Evolutionary conservation across 2,888 invertebrate genomes (phyloP), one percentile per base, ranked within the genome.

Genomic region (Patella caerulea): DNA sequence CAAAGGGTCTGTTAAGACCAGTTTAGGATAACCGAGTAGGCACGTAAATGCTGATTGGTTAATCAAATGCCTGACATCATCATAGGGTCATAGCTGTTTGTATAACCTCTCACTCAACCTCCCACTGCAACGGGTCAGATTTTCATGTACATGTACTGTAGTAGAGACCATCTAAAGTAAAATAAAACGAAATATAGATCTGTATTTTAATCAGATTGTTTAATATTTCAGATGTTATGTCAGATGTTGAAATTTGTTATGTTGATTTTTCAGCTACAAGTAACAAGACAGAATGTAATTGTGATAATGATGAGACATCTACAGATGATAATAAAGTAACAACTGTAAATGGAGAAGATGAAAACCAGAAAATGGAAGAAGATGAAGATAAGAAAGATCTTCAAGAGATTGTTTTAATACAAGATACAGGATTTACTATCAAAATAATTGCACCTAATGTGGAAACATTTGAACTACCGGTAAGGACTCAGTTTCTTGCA

Each of bases 401-500:
- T 52, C 87, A 88, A 78, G 90, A 90, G 78, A 85, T 89, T 53
- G 87, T 91, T 0, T 83, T 91, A 54, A 90, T 91, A 55, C 90
- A 91, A 82, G 91, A 91, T 75, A 90, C 90, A 15, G 90, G 90
- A 7, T 91, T 91, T 90, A 96, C 96, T 76, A 96, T 98, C n/a
- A 96, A 97, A 92, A 97, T 98, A 87, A 94, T 96, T 78, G 96
- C 97, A 87, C 98, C 98, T 14, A 97, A 97, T 2, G 94, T 96
- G 14, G 98, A 98, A 87, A 94, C 97, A 0, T 95, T 98, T 90
- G 97, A 98, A 88, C 96, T 98, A 88, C 98, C 98, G 93, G 96
- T 95, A 92, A 89, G 87, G 82, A 53, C 53, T 72, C 24, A 5
- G 7, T 45, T 45, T 45, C 45, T 45, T 45, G 45, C 9, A 7